Conservation (phyloP, 2,888 invertebrate species). For the Tetanocera ferruginea region DNA sequence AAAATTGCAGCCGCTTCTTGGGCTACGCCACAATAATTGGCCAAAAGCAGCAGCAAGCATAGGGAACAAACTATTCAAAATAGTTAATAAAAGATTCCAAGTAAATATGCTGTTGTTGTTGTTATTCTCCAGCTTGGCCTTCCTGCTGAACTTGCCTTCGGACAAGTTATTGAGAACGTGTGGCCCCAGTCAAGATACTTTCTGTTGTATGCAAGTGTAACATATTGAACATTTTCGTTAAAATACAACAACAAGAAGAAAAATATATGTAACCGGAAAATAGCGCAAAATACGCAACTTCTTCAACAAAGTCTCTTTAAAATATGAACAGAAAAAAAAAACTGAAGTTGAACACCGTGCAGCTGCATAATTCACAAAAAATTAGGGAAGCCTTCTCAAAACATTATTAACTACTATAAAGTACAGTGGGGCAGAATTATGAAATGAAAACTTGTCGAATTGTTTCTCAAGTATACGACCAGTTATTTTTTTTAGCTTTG, state of each 20-base stretch:
- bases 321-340: conserved; percentile 11
- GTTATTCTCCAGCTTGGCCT: neutral
- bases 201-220: neutral
- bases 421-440: too few relatives aligned
- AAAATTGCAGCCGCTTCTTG: conserved; percentile 29
- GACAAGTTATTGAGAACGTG: conserved; percentile 20
- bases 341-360: neutral
- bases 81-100: conserved; percentile 36
- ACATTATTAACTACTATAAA: too few relatives aligned
- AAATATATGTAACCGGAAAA: neutral
- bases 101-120: conserved; percentile 27
- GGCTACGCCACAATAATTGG: conserved; percentile 21
- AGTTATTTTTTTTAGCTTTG: too few relatives aligned
- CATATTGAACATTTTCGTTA: conserved; percentile 18
- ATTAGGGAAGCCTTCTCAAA: neutral
- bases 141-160: conserved; percentile 26
- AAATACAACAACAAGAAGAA: neutral
- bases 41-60: neutral
- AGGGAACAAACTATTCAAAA: conserved; percentile 30
- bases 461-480: too few relatives aligned
- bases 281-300: conserved; percentile 8
- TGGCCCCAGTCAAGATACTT: neutral
- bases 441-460: too few relatives aligned
- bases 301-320: conserved; percentile 21
- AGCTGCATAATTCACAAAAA: neutral